Evolutionary conservation across 2,113 vertebrate genomes (phyloP), one percentile per base, ranked within the genome.

Genomic region (Pelobates fuscus): DNA sequence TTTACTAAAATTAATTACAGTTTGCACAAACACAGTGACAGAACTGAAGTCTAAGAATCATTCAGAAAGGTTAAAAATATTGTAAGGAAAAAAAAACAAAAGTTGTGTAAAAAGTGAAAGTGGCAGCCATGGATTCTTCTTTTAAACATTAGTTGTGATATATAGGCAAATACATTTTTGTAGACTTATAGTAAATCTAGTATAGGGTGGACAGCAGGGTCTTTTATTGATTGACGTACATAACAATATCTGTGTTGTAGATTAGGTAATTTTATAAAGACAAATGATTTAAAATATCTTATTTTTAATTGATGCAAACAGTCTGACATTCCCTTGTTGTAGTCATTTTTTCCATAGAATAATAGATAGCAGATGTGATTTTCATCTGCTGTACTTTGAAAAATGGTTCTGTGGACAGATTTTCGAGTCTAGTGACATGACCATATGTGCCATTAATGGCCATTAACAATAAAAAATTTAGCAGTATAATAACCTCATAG

Each of bases 311-410:
- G 17, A 55, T 2, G 46, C 20, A 68, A 21, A 55, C 24, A 54
- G 26, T n/a, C 25, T 68, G 66, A 68, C 49, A 68, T 68, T 55
- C 52, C 23, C 66, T 29, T 32, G 54, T 59, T 70, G 54, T 60
- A 46, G 68, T 70, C 55, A 60, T 14, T 59, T 70, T 70, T 70
- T 70, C 68, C 68, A 70, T 59, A 70, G 23, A 60, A 70, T 70
- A 70, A 70, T 70, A 17, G 32, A 37, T 60, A 70, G 37, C 68
- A 70, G 30, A 70, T 70, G 68, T 70, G 54, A 60, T 59, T 60
- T 59, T 52, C 24, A 25, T 30, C 55, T 59, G 30, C 23, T 26
- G 21, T 14, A 20, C 14, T 43, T 58, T 23, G 30, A 60, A 70
- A 70, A 57, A 26, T 27, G 14, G 7, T 70, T 63, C 43, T 60